Evolutionary conservation across 2,888 invertebrate species (phyloP), one percentile per base, ranked within the genome.

Genomic region (Ctenicera cuprea): DNA sequence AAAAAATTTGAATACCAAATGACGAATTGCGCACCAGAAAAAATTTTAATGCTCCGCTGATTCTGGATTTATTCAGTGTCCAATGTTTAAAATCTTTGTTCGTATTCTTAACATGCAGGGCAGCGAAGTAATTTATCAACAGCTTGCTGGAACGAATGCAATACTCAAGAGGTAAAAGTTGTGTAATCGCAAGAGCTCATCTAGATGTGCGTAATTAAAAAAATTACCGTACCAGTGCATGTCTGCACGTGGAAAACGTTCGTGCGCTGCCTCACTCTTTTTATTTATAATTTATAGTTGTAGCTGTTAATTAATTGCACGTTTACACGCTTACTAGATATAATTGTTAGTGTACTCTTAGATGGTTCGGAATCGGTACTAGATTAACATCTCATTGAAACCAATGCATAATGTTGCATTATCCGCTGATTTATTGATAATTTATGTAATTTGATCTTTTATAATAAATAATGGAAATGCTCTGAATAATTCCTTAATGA

Each of bases 311-410:
- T 61, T 61, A 61, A 61, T 61, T 61, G 38, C 41, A 20, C 61
- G 61, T 61, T 61, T 61, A 61, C 61, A 61, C 61, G 61, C 41
- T 61, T 61, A 37, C 38, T 61, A n/a, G 41, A 61, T 61, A 22
- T 41, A 61, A 41, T 61, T 61, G 41, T 26, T 38, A 41, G 16
- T 41, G n/a, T 20, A 22, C 16, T 57, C 52, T 22, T 22, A 20
- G 30, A 57, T 18, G 33, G 7, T 57, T 37, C 57, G 9, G 30
- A 3, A 18, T 37, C 57, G 9, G 30, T 5, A 18, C 1, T 14
- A 33, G 33, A 33, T 57, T 57, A 37, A 50, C 11, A 50, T 50
- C 50, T 8, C 22, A 22, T 9, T 45, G 18, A 1, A 45, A 14
- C 9, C 18, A 7, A 14, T 18, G 45, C 9, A 8, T 33, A 33